phyloP scores from a whole-genome alignment of 1,140 invertebrate genomes.

The Aporrectodea caliginosa region DNA sequence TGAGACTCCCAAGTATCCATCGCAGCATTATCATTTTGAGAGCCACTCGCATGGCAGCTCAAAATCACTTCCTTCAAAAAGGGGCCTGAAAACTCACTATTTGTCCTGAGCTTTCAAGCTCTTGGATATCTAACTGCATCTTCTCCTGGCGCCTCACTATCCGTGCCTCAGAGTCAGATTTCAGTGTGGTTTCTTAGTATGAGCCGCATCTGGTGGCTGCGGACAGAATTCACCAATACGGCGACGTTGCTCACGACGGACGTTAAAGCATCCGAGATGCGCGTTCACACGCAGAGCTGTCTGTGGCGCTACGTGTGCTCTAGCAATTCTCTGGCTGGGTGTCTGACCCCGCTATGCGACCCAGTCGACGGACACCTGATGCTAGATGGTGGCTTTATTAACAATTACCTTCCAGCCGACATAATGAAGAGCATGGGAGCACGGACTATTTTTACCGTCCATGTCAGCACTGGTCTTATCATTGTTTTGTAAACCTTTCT shows the following conservation, averaged over 20 bases:
- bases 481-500: no score
- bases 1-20: no score
- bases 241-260: constrained; percentile 96
- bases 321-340: constrained; percentile 97
- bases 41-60: no score
- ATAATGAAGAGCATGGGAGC: constrained; percentile 64
- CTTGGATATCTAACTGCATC: constrained; percentile 82
- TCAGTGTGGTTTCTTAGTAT: no score
- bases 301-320: constrained; percentile 97
- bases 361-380: constrained; percentile 94
- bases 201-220: constrained; percentile 69
- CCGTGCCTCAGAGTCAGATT: no score
- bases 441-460: constrained; percentile 90
- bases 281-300: constrained; percentile 90
- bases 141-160: constrained; percentile 85
- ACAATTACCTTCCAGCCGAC: constrained; percentile 97
- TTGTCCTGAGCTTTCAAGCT: no score
- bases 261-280: constrained; percentile 88
- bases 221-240: constrained; percentile 91
- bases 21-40: no score
- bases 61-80: no score
- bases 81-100: no score
- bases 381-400: constrained; percentile 98
- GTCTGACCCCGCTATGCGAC: constrained; percentile 97
- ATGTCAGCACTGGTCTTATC: no score